Base-by-base conservation (phyloP, 2,888 invertebrate species). In the Netelia virgata region DNA sequence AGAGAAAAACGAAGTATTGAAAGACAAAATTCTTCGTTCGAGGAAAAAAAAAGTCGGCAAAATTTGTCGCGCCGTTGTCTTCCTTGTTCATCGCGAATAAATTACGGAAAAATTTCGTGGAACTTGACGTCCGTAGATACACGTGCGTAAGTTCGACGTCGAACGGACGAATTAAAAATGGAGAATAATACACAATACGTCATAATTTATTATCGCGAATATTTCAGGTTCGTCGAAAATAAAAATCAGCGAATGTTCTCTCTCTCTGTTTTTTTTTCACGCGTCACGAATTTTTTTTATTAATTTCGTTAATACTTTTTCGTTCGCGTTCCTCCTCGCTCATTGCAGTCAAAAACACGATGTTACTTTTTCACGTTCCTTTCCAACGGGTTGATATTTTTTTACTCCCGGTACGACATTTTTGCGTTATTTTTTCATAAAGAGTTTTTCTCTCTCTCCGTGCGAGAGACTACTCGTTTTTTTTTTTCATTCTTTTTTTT, bases 41-140 rank as follows among this genome's bases (percentile, higher is more conserved):
- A 55, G 23, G n/a, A 78, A 5, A 28, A 28, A 28, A 50, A 72
- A 72, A 79, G 50, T 79, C 72, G 64, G 64, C 72, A 72, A 79
- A 72, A 61, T 28, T 28, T 28, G 78, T 70, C 70, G 70, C 53
- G 70, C 53, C 61, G 61, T 53, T 23, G 28, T 76, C 53, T 28
- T 28, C 6, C 28, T 28, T 3, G 3, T 28, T 28, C 5, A 3
- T 28, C 59, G 50, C 63, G 78, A 78, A 78, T 63, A 78, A 77
- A 28, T 28, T 28, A 28, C 28, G 28, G 28, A 28, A 70, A 23
- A 59, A 66, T 3, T 55, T 72, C 28, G 14, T 53, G 23, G 55
- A 72, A 79, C 50, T 23, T 50, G 72, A 28, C 28, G 28, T 28
- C 3, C 28, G 28, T 28, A n/a, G n/a, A 1, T 57, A 61, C 20